These are phyloP conservation scores for Nycteola revayana DNA, from an alignment of 2,888 invertebrate genomes.

Conservation along the genomic window DNA sequence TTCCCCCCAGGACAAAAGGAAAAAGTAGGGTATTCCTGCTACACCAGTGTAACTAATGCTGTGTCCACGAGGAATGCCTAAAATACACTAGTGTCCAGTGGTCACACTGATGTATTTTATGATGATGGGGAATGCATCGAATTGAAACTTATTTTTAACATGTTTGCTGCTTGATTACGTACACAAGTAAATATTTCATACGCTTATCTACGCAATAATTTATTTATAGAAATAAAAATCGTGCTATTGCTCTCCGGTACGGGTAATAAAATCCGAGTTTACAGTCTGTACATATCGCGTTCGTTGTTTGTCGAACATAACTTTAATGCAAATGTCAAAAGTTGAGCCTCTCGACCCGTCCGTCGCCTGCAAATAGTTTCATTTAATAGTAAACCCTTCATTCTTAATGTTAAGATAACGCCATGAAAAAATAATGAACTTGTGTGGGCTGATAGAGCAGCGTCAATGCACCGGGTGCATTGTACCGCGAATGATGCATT, in stretches of 20 bases:
- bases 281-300: slow-evolving; percentile 3
- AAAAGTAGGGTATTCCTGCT: too few relatives aligned
- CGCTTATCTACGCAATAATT: slow-evolving; percentile 9
- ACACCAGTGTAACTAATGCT: too few relatives aligned
- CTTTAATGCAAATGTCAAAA: slow-evolving; percentile 25
- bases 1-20: too few relatives aligned
- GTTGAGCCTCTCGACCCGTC: slow-evolving; percentile 17
- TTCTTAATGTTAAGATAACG: slow-evolving; percentile 56
- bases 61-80: too few relatives aligned
- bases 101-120: too few relatives aligned
- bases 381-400: slow-evolving; percentile 40
- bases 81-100: too few relatives aligned
- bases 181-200: slow-evolving; percentile 5
- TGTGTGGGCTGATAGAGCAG: slow-evolving; percentile 68
- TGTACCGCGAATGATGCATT: slow-evolving; percentile 70
- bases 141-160: too few relatives aligned
- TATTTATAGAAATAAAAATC: slow-evolving; percentile 8
- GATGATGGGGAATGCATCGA: too few relatives aligned
- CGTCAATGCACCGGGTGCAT: slow-evolving; percentile 66
- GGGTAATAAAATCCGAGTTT: slow-evolving; percentile 24
- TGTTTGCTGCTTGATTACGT: too few relatives aligned
- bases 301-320: slow-evolving; percentile 15
- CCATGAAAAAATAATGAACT: slow-evolving; percentile 57
- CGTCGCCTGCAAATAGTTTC: slow-evolving; percentile 31
- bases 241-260: slow-evolving; percentile 9